Base-by-base conservation (phyloP, 2,797 vertebrate genomes). In the Philypnodon macrostomus region DNA sequence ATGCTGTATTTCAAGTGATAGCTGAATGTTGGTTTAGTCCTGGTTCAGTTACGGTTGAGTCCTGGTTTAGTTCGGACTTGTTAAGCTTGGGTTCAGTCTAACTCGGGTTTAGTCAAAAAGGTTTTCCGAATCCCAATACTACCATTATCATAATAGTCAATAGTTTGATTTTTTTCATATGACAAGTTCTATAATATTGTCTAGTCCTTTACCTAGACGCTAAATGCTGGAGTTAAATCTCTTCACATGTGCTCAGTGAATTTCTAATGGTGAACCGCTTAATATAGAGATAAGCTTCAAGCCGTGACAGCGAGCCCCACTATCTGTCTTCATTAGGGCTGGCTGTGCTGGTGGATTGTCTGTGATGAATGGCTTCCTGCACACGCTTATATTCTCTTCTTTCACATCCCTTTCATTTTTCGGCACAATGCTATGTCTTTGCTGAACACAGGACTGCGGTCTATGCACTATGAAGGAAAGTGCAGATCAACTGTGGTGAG, bases 301-400 rank as follows among this genome's bases (percentile, higher is more conserved):
- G 3, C 37, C 49, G 53, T 58, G 63, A 68, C 75, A 61, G 66
- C 55, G 10, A 19, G 19, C 56, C 52, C 37, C 33, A 11, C 62
- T n/a, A 73, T 83, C 75, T 17, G 37, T 84, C 78, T 79, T 77
- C 76, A 80, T 84, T 78, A 84, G 41, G n/a, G 45, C 31, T 2
- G 18, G 26, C 63, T 53, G 45, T 10, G n/a, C 47, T 58, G 2
- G 5, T 59, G 47, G 31, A 67, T 31, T 70, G 70, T 71, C 74
- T 67, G 48, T 73, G 73, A 81, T 76, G 53, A 80, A 82, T 63
- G 64, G 50, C 67, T 71, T 76, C 70, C 59, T 67, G 52, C 61
- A 47, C 64, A 39, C 45, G 42, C 15, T n/a, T 18, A 32, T 23
- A 31, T 13, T 23, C 33, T 47, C 47, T 47, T n/a, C 8, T 18